Evolutionary conservation across 2,113 vertebrate species (phyloP).

Genomic region (Aspiorhynchus laticeps): DNA sequence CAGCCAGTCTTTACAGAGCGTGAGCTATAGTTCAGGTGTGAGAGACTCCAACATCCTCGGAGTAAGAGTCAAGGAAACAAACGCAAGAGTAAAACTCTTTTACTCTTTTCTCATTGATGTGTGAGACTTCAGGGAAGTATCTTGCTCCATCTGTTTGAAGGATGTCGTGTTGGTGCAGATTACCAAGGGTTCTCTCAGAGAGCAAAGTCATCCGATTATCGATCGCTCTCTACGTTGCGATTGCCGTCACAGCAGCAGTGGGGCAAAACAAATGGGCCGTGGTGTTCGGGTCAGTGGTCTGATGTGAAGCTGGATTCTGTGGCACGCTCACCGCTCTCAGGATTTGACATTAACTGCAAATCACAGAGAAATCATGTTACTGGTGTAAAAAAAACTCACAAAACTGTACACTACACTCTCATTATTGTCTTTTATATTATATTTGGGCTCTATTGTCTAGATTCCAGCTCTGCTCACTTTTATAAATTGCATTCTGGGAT

Average conservation of each 20-base stretch:
- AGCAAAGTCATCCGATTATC: constrained; percentile 29
- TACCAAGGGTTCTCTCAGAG: neutral
- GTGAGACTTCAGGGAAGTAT: neutral
- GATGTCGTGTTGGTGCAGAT: constrained; percentile 16
- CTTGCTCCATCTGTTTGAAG: neutral
- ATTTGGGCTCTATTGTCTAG: neutral
- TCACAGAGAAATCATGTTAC: constrained; percentile 45
- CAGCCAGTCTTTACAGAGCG: neutral
- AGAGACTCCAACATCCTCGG: neutral
- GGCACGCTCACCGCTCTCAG: constrained; percentile 69
- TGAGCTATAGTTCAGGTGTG: neutral
- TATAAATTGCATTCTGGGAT: neutral
- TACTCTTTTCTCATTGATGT: neutral
- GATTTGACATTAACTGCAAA: constrained; percentile 80
- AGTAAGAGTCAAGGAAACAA: neutral
- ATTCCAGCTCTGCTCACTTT: neutral
- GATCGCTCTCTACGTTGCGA: constrained; percentile 68
- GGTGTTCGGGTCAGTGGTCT: constrained; percentile 58
- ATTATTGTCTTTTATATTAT: neutral
- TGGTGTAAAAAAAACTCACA: neutral
- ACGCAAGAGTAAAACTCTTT: neutral
- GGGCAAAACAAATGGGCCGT: constrained; percentile 62
- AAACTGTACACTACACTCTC: neutral
- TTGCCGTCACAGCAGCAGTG: constrained; percentile 65
- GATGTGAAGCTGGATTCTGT: constrained; percentile 65